Evolutionary conservation across 2,113 vertebrate species (phyloP), one percentile per base, ranked within the genome.

Genomic region (Meleagris gallopavo): DNA sequence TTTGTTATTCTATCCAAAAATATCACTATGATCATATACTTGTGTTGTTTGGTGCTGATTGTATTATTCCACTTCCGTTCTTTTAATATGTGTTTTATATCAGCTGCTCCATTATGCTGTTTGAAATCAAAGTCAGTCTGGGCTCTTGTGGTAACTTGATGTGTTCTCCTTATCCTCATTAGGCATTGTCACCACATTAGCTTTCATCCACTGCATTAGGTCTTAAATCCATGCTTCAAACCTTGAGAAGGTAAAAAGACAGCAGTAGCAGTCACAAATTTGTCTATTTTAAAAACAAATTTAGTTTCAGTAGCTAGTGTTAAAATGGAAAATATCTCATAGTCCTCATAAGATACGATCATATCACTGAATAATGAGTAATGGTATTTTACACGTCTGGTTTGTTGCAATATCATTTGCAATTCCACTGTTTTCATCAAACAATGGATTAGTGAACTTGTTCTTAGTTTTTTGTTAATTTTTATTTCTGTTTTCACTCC

Each of bases 231-330:
- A 24, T 58, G 77, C 66, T 84, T 89, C 34, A 19, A 83, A 69
- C 67, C 72, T 74, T 71, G 30, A 71, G 66, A 64, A 89, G 55
- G 30, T 74, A 70, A 64, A 89, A 60, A 95, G 88, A 83, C 85
- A 94, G 61, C 85, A 93, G 38, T 46, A 71, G 43, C 36, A 83
- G 57, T 79, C 74, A 62, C 60, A 85, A 84, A 65, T 83, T 83
- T 95, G 85, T 95, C 93, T 82, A 94, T 84, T 82, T 89, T 96
- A 85, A 93, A 95, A 94, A 94, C 78, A 60, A 91, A 84, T 22
- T 82, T 87, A 40, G 40, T 92, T 94, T 83, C 82, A 89, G 89
- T 60, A 74, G 55, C 89, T 88, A 16, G 17, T 41, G 72, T 55
- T 89, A 71, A 83, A 91, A 86, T 91, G 89, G 91, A 91, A 95